Evolutionary conservation across 1,140 invertebrate genomes (phyloP).

Genomic region (Drosophila burlai): DNA sequence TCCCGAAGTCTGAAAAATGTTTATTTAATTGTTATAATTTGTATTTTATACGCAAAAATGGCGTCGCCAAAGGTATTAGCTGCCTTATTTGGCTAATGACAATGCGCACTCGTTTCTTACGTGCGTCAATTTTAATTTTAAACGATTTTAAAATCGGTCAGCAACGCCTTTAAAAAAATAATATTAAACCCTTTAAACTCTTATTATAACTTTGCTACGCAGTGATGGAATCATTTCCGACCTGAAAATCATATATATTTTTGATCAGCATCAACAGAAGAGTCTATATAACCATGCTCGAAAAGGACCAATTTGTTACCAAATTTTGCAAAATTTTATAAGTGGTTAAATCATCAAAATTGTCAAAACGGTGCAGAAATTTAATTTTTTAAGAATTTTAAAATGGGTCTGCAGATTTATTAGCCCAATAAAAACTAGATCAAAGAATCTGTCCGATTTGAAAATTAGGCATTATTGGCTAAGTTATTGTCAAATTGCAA

Average conservation of each 20-base stretch:
- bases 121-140: conserved; percentile 34
- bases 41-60: conserved; percentile 45
- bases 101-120: conserved; percentile 37
- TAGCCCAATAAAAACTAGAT: no score
- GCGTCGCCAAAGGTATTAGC: conserved; percentile 7
- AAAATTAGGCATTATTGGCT: background rate
- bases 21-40: conserved; percentile 61
- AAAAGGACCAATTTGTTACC: no score
- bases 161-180: background rate
- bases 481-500: background rate
- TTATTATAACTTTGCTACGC: no score
- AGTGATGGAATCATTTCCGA: background rate
- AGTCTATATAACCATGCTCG: no score
- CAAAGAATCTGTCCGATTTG: background rate
- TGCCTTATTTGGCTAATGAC: conserved; percentile 36
- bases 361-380: no score
- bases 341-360: no score
- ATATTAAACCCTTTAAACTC: no score
- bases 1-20: conserved; percentile 21
- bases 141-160: conserved; percentile 30
- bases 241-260: background rate
- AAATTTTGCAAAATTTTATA: no score
- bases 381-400: no score
- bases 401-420: no score
- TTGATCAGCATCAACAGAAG: no score